Evolutionary conservation across 2,797 vertebrate genomes (phyloP).

Genomic region (Sorex maritimensis): DNA sequence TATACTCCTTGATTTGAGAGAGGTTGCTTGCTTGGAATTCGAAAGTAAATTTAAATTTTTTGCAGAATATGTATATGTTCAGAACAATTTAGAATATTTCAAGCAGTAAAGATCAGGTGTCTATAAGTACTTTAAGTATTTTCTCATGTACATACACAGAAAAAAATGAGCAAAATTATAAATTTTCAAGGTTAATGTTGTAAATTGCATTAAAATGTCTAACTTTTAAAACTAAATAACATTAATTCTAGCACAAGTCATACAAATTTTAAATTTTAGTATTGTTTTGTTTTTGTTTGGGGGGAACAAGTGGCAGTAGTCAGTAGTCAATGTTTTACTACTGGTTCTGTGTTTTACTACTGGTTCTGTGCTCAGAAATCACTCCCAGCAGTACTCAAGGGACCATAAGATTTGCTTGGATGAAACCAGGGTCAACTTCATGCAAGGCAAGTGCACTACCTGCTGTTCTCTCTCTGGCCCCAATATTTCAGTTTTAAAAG

Average conservation of each 20-base stretch:
- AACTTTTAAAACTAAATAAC: background rate
- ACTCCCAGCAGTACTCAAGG: too few species aligned
- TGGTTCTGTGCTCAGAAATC: too few species aligned
- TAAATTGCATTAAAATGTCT: background rate
- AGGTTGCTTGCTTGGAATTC: background rate
- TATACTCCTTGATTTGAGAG: background rate
- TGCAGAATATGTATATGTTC: background rate
- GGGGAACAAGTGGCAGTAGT: too few species aligned
- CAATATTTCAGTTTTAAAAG: slow-evolving; percentile 46
- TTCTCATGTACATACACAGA: background rate
- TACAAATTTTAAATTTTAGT: slow-evolving; percentile 35
- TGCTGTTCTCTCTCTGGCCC: too few species aligned
- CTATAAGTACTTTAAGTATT: background rate
- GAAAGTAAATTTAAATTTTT: background rate
- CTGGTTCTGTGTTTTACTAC: too few species aligned
- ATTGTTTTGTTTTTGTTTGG: too few species aligned
- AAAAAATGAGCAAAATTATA: background rate
- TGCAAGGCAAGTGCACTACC: too few species aligned
- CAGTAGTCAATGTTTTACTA: too few species aligned
- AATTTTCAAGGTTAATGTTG: slow-evolving; percentile 24
- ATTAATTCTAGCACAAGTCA: background rate
- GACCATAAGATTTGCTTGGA: too few species aligned
- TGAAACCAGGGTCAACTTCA: too few species aligned
- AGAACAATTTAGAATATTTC: background rate
- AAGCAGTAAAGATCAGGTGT: background rate